A percentile compares a stretch with the other conserved stretches of the same genome.
Conservation (phyloP, 2,888 invertebrate species). For the Andrena hattorfiana region DNA sequence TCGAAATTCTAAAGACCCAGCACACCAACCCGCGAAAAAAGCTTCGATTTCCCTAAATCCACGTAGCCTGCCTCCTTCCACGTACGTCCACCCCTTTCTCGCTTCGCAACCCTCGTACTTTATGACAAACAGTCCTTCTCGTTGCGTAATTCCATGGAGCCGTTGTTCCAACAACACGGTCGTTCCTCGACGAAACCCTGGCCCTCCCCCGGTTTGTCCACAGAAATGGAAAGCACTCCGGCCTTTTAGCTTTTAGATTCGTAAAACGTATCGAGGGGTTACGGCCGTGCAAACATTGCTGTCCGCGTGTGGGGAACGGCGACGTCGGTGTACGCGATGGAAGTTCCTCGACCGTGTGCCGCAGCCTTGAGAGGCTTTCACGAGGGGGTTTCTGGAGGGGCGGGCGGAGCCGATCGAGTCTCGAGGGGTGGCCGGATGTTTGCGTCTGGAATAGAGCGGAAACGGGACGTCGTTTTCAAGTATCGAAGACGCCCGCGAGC, state of each 20-base stretch:
- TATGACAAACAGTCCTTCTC: neutral
- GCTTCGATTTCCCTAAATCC: no score
- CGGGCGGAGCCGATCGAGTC: constrained; percentile 21
- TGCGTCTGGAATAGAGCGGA: constrained; percentile 57
- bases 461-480: constrained; percentile 54
- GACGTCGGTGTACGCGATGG: constrained; percentile 13
- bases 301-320: neutral
- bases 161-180: constrained; percentile 13
- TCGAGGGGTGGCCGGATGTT: constrained; percentile 56
- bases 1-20: no score
- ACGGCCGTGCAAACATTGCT: constrained; percentile 24
- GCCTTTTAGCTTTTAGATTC: constrained; percentile 19
- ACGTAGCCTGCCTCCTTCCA: no score
- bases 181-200: neutral
- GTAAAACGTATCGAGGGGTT: constrained; percentile 20
- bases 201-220: neutral
- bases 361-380: constrained; percentile 41
- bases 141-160: neutral
- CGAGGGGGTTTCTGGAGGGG: constrained; percentile 11
- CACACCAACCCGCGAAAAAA: no score
- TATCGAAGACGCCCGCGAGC: constrained; percentile 49
- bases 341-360: constrained; percentile 12
- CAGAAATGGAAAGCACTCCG: constrained; percentile 10
- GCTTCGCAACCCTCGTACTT: neutral
- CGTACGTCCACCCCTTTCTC: no score